Percentiles rank a stretch among this genome's conserved stretches.
Conservation (phyloP, 2,797 vertebrate species). For the Acipenser transmontanus region DNA sequence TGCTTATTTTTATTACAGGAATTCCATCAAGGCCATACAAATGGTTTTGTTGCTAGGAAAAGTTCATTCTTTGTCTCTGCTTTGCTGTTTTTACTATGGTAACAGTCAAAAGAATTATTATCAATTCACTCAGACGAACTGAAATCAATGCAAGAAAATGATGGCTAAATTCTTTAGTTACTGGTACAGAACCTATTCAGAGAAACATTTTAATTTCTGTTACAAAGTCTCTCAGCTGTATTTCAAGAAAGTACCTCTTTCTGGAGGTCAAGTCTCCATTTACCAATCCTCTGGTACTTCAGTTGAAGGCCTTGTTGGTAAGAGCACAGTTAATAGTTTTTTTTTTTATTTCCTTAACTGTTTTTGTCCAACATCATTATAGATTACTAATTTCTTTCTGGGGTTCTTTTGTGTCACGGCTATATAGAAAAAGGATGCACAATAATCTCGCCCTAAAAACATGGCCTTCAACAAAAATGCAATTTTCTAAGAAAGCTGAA, state of each 20-base stretch:
- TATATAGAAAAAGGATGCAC: slow-evolving; percentile 48
- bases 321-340: slow-evolving; percentile 79
- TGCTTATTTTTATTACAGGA: not conserved
- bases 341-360: slow-evolving; percentile 62
- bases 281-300: slow-evolving; percentile 67
- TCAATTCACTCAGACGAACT: slow-evolving; percentile 18
- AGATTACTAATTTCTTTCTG: slow-evolving; percentile 60
- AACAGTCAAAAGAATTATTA: slow-evolving; percentile 19
- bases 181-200: slow-evolving; percentile 45
- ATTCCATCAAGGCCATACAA: slow-evolving; percentile 15
- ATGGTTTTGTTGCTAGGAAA: slow-evolving; percentile 6
- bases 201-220: slow-evolving; percentile 60
- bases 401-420: slow-evolving; percentile 57
- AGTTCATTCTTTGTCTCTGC: not conserved
- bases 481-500: slow-evolving; percentile 57
- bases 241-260: slow-evolving; percentile 52
- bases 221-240: slow-evolving; percentile 70
- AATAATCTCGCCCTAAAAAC: slow-evolving; percentile 46
- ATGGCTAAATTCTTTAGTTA: slow-evolving; percentile 35
- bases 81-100: slow-evolving; percentile 7
- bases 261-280: slow-evolving; percentile 72
- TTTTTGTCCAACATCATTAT: slow-evolving; percentile 68
- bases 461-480: slow-evolving; percentile 65
- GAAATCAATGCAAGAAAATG: slow-evolving; percentile 27
- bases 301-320: slow-evolving; percentile 78